Evolutionary conservation across 2,888 invertebrate species (phyloP), one percentile per base, ranked within the genome.

Genomic region (Odontomyia ornata): DNA sequence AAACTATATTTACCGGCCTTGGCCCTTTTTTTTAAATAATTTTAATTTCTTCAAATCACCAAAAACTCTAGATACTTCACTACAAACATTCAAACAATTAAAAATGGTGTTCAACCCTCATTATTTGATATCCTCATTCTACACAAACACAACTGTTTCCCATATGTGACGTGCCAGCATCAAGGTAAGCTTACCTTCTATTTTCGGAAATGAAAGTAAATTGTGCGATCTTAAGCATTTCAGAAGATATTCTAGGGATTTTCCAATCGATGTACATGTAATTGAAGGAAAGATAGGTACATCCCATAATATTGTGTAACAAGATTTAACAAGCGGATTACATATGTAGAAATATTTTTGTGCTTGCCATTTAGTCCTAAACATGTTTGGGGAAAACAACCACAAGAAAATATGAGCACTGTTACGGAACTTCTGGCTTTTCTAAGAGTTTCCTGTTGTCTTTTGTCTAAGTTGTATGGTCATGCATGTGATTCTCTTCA

Each of bases 241-340:
- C 52, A 52, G n/a, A 18, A 52, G 52, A 52, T n/a, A n/a, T 52
- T 18, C 18, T 52, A 4, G 7, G 18, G 52, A 52, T 52, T 52
- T 52, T 52, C 18, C 52, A 52, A 52, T 52, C 52, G 52, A 52
- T 52, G 52, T 52, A 52, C 52, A 52, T 52, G 52, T 52, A 52
- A 52, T 52, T 52, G 52, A 52, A 52, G 15, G 52, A 18, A 52
- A 52, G 18, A 15, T 18, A 52, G 18, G 52, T 18, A 52, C 52
- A 52, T 52, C 18, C 52, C 18, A n/a, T 52, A 18, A 18, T 52
- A 52, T 52, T 13, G n/a, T 18, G 18, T 52, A 52, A 52, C 18
- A 52, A 52, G 52, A 52, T 52, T 18, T 52, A n/a, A 52, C 18
- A 52, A 52, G n/a, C 15, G 52, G 18, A 52, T 52, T 52, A 52